Percentiles rank a stretch among this genome's conserved stretches.
phyloP scores from a whole-genome alignment of 53 echinoderm and acorn worm genomes.

The Patiria pectinifera region DNA sequence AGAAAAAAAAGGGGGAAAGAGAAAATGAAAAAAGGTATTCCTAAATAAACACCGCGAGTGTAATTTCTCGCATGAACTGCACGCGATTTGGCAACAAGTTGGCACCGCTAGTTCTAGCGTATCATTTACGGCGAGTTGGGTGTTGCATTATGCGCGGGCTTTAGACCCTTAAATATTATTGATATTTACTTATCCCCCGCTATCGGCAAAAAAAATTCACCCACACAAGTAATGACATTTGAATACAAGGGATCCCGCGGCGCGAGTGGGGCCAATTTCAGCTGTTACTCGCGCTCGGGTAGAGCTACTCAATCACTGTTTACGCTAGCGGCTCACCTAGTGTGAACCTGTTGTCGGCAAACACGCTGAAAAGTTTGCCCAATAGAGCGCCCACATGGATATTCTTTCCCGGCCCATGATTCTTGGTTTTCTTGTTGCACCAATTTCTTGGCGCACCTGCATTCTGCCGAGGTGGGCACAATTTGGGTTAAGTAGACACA shows the following conservation, averaged over 20 bases:
- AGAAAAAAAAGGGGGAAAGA: neutral
- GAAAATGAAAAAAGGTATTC: neutral
- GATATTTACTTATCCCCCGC: slow-evolving; percentile 60
- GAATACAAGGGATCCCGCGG: slow-evolving; percentile 28
- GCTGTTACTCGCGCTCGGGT: slow-evolving; percentile 47
- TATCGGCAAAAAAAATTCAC: slow-evolving; percentile 39
- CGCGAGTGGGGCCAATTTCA: slow-evolving; percentile 26
- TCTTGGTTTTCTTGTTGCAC: neutral
- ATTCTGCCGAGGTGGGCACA: slow-evolving; percentile 4
- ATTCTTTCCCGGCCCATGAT: neutral
- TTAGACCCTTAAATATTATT: slow-evolving; percentile 52
- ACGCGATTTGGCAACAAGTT: slow-evolving; percentile 20
- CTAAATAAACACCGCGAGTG: slow-evolving; percentile 46
- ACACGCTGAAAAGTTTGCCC: slow-evolving; percentile 41
- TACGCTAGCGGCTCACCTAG: slow-evolving; percentile 50
- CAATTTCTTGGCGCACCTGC: neutral
- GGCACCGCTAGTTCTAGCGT: slow-evolving; percentile 31
- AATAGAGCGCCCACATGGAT: slow-evolving; percentile 4
- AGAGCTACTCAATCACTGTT: slow-evolving; percentile 28
- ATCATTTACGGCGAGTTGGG: slow-evolving; percentile 27
- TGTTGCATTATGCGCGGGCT: slow-evolving; percentile 11
- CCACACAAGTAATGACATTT: slow-evolving; percentile 17
- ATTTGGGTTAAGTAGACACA: slow-evolving; percentile 62
- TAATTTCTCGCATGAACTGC: slow-evolving; percentile 1
- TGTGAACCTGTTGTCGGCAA: slow-evolving; percentile 59